phyloP scores from a whole-genome alignment of 2,113 vertebrate species.

The Phoxinus phoxinus region DNA sequence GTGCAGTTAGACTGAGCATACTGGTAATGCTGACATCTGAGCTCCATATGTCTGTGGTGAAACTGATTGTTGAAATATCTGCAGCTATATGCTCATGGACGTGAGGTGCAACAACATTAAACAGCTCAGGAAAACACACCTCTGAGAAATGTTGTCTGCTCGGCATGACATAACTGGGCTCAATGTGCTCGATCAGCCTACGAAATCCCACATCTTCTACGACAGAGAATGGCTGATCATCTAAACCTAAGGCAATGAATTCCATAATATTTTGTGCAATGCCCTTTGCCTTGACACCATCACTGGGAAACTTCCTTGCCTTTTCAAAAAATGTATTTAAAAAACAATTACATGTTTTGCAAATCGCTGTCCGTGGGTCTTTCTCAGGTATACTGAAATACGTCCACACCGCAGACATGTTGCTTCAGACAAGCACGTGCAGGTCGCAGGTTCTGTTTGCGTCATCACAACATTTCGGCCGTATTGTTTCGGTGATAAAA shows the following conservation, averaged over 20 bases:
- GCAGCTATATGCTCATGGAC: too few species aligned
- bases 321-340: too few species aligned
- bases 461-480: constrained; percentile 18
- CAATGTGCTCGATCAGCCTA: too few species aligned
- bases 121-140: too few species aligned
- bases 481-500: background rate
- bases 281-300: background rate
- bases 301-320: constrained; percentile 28
- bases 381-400: constrained; percentile 3
- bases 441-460: background rate
- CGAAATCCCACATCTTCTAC: constrained; percentile 23
- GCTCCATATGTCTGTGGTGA: too few species aligned
- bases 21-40: too few species aligned
- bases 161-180: too few species aligned
- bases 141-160: too few species aligned
- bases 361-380: constrained; percentile 18
- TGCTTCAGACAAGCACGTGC: constrained; percentile 16
- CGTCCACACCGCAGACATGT: background rate
- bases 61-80: too few species aligned
- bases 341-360: constrained; percentile 19
- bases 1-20: too few species aligned
- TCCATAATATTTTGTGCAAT: too few species aligned
- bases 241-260: background rate
- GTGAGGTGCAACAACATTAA: too few species aligned
- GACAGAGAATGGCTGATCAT: constrained; percentile 16